Percentiles rank a stretch among this genome's conserved stretches.
Conservation (phyloP, 2,888 invertebrate species). For the Brachyptera risi region DNA sequence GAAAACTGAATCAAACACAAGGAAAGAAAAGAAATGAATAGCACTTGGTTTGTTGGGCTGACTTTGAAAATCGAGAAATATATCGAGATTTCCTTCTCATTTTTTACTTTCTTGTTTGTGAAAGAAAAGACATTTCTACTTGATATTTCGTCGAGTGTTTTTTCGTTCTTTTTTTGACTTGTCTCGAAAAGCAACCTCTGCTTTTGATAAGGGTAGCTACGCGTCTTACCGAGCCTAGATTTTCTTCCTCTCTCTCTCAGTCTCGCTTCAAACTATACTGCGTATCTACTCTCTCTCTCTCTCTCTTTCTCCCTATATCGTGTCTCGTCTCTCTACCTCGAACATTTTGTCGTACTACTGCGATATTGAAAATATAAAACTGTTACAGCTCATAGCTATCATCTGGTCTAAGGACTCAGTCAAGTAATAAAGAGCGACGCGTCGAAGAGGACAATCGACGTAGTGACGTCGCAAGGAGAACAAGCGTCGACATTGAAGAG, state of each 20-base stretch:
- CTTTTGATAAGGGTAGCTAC: slow-evolving; percentile 20
- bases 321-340: too few species aligned
- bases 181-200: slow-evolving; percentile 15
- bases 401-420: neutral
- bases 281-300: too few species aligned
- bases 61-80: slow-evolving; percentile 1
- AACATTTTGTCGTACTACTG: neutral
- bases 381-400: neutral
- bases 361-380: neutral
- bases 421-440: neutral
- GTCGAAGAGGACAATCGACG: too few species aligned
- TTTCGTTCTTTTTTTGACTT: neutral
- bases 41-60: neutral
- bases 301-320: too few species aligned
- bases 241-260: neutral
- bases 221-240: neutral
- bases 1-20: slow-evolving; percentile 25
- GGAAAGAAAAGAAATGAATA: neutral
- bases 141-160: slow-evolving; percentile 3
- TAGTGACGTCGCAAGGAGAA: neutral
- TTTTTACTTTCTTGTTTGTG: neutral
- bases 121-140: neutral
- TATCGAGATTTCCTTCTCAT: neutral
- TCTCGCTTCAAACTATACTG: too few species aligned
- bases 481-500: neutral